Evolutionary conservation across 2,797 vertebrate genomes (phyloP).

Genomic region (Pyrrhura leucotis): DNA sequence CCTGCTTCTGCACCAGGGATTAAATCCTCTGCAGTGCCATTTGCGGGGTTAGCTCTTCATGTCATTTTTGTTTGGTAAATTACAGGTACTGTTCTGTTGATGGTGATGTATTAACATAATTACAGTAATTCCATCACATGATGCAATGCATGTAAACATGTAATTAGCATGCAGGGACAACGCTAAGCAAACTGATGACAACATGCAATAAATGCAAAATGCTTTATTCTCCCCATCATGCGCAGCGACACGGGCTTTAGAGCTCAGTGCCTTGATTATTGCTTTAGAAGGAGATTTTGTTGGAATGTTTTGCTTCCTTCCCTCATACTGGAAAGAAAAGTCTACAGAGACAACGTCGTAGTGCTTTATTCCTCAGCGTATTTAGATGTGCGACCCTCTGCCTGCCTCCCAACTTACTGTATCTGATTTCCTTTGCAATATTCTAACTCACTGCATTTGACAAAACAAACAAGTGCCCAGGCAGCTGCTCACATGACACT

Average conservation of each 20-base stretch:
- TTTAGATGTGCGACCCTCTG: background rate
- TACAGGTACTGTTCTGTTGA: slow-evolving; percentile 64
- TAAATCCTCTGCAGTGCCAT: slow-evolving; percentile 10
- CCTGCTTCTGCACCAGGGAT: background rate
- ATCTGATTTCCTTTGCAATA: slow-evolving; percentile 38
- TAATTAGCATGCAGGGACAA: slow-evolving; percentile 63
- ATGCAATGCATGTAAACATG: slow-evolving; percentile 65
- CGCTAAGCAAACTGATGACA: slow-evolving; percentile 51
- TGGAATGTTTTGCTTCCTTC: slow-evolving; percentile 41
- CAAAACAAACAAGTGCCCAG: slow-evolving; percentile 57
- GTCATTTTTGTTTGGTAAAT: slow-evolving; percentile 65
- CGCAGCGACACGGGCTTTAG: slow-evolving; percentile 1
- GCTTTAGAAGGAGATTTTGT: slow-evolving; percentile 48
- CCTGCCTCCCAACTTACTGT: background rate
- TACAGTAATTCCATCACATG: slow-evolving; percentile 65
- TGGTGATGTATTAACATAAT: slow-evolving; percentile 65
- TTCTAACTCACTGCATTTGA: slow-evolving; percentile 9
- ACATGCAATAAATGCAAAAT: slow-evolving; percentile 33
- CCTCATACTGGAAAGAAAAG: slow-evolving; percentile 6
- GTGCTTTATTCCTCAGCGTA: background rate
- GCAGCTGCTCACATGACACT: slow-evolving; percentile 22
- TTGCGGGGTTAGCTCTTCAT: slow-evolving; percentile 45
- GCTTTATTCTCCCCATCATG: slow-evolving; percentile 12
- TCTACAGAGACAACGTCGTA: background rate
- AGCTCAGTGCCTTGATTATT: slow-evolving; percentile 42